phyloP scores from a whole-genome alignment of 1,140 invertebrate species.

The Drosophila trapezifrons region DNA sequence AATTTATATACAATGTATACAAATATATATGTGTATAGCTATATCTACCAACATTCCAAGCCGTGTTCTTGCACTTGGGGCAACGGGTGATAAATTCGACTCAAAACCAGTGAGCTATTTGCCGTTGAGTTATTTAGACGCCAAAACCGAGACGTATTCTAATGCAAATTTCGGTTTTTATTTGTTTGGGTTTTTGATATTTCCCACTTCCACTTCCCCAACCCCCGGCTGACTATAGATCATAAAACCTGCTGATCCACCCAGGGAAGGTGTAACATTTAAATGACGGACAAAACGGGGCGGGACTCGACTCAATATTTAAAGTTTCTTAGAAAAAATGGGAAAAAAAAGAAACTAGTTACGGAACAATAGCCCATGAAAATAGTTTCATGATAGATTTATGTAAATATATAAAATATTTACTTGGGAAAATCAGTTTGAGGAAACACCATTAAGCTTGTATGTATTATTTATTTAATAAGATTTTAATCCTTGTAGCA shows the following conservation, averaged over 20 bases:
- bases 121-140: conserved; percentile 55
- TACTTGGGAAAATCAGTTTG: neutral
- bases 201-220: conserved; percentile 15
- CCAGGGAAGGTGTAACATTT: conserved; percentile 42
- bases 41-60: conserved; percentile 33
- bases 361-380: conserved; percentile 7
- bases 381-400: conserved; percentile 6
- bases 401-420: conserved; percentile 4
- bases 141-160: conserved; percentile 49
- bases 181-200: conserved; percentile 49
- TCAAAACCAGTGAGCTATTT: conserved; percentile 49
- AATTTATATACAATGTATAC: conserved; percentile 43
- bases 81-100: conserved; percentile 43
- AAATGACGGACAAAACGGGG: too few relatives aligned
- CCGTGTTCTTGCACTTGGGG: conserved; percentile 35
- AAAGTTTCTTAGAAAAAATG: conserved; percentile 13
- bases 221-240: neutral
- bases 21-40: neutral
- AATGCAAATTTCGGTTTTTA: conserved; percentile 59
- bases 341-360: conserved; percentile 17
- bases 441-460: neutral
- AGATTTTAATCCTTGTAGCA: neutral
- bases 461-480: neutral
- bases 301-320: conserved; percentile 21
- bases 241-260: conserved; percentile 35